A percentile compares a stretch with the other conserved stretches of the same genome.
Evolutionary conservation across 2,888 invertebrate genomes (phyloP).

Genomic region (Callyntrura sp.): DNA sequence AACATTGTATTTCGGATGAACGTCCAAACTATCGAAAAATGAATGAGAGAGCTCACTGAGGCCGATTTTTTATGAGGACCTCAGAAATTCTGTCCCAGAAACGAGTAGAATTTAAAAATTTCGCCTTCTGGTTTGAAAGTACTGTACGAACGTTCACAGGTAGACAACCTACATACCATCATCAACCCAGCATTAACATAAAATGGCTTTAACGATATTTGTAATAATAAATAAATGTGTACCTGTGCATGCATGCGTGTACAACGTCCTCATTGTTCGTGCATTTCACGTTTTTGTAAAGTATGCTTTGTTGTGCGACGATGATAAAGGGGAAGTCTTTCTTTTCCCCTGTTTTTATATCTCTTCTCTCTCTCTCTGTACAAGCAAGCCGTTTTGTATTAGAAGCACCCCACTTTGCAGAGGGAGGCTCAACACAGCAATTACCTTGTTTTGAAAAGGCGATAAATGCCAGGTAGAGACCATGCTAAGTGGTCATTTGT

Average conservation of each 20-base stretch:
- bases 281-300: slow-evolving; percentile 13
- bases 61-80: too few species aligned
- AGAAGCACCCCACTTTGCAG: slow-evolving; percentile 74
- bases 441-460: slow-evolving; percentile 79
- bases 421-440: slow-evolving; percentile 76
- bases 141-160: too few species aligned
- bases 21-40: too few species aligned
- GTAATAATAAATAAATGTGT: not conserved
- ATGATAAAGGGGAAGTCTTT: slow-evolving; percentile 21
- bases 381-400: slow-evolving; percentile 67
- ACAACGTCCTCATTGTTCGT: slow-evolving; percentile 7
- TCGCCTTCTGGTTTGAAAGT: too few species aligned
- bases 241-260: not conserved
- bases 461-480: slow-evolving; percentile 79
- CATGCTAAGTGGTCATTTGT: slow-evolving; percentile 79
- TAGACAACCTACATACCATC: too few species aligned
- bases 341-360: slow-evolving; percentile 51
- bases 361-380: slow-evolving; percentile 3
- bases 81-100: too few species aligned
- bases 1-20: too few species aligned
- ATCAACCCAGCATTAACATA: too few species aligned
- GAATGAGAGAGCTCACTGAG: too few species aligned
- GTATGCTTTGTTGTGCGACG: slow-evolving; percentile 35
- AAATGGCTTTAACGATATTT: too few species aligned
- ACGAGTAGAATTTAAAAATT: too few species aligned